These are phyloP conservation scores for Paratrypauchen microcephalus DNA, from an alignment of 2,797 vertebrate genomes.

Conservation along the genomic window DNA sequence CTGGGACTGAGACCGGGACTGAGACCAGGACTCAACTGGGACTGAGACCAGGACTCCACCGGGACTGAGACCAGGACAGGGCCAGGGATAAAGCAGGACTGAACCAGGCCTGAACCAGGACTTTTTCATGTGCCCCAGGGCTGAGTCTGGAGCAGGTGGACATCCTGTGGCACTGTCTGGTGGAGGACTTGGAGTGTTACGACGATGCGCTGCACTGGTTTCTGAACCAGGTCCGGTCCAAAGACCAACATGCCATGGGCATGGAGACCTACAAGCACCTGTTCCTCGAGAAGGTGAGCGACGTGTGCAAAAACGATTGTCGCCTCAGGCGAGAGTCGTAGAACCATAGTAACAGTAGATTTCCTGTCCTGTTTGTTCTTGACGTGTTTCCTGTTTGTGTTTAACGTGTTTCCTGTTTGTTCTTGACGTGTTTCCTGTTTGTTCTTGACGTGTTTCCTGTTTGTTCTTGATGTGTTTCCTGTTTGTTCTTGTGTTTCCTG, in stretches of 20 bases:
- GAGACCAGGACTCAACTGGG: no score
- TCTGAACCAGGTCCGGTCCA: constrained; percentile 98
- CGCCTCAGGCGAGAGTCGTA: no score
- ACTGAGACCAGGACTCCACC: no score
- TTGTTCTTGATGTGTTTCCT: neutral
- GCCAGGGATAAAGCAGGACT: no score
- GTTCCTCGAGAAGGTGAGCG: constrained; percentile 95
- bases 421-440: no score
- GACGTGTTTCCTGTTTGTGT: neutral
- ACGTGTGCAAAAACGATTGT: neutral
- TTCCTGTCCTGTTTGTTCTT: no score
- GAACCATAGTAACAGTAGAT: no score
- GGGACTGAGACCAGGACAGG: no score
- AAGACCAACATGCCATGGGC: constrained; percentile 99
- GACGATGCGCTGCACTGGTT: constrained; percentile 98
- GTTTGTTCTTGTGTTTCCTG: no score
- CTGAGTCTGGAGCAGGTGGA: constrained; percentile 98
- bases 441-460: neutral
- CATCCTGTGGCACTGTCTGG: constrained; percentile 97
- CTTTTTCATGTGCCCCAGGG: constrained; percentile 68
- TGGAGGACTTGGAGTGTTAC: constrained; percentile 94
- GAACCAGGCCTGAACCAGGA: no score
- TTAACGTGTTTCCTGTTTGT: neutral
- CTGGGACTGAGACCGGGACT: no score
- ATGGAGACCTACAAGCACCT: constrained; percentile 99